Base-by-base conservation (phyloP, 2,797 vertebrate species). In the Limnodromus scolopaceus region DNA sequence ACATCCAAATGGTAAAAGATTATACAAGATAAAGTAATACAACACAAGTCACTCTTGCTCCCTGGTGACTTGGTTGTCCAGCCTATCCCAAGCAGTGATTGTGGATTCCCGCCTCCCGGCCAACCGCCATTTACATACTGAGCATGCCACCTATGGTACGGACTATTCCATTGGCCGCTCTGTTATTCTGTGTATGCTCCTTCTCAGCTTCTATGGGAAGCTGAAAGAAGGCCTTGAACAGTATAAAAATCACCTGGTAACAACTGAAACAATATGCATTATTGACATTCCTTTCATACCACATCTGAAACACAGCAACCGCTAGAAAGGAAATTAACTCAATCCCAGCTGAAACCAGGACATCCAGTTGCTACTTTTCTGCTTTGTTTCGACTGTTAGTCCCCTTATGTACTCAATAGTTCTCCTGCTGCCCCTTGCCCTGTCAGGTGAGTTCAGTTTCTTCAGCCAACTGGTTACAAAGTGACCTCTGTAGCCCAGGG, bases 331-430 rank as follows among this genome's bases (percentile, higher is more conserved):
- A 30, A 43, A 43, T 23, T 22, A 64, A 43, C 39, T 43, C 28
- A 7, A 10, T 43, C 19, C 14, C 61, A 64, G 39, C 39, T 32
- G 28, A 64, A 64, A 43, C 28, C 28, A 43, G 39, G 39, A 43
- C 19, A 80, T 53, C 10, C 3, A 8, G 45, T 83, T 77, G 41
- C 13, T 54, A 32, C 8, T 41, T 2, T 58, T 20, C 58, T n/a
- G 4, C 17, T 91, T 94, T 46, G 68, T 39, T 87, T 34, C 17
- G 3, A 19, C 24, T 3, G 0, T 58, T 46, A 41, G 28, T 46
- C 3, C 4, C 9, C 4, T 43, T 43, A 10, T 3, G 8, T 7
- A 1, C 39, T 46, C 54, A 25, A 0, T 20, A 71, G 7, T 58
- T 92, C 18, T 90, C 6, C 28, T 72, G 51, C 15, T 36, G 27